Evolutionary conservation across 2,888 invertebrate genomes (phyloP), one percentile per base, ranked within the genome.

Genomic region (Brachypterus glaber): DNA sequence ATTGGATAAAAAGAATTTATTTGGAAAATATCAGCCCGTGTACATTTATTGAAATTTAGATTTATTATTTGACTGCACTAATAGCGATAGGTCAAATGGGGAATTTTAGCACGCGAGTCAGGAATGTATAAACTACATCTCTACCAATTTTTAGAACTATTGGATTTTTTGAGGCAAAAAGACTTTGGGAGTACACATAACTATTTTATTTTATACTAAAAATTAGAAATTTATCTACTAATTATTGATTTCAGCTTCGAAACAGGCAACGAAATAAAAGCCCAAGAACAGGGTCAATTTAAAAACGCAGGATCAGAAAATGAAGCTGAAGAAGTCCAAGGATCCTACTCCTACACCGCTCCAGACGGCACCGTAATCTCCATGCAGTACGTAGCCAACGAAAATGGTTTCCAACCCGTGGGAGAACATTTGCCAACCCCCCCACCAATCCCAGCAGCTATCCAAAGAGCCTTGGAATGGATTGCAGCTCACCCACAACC

Each of bases 391-490:
- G 71, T 74, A 21, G 80, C 80, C n/a, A 79, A 80, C 49, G 80
- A 80, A 52, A 77, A 79, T 45, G 79, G 79, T 30, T 80, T 78
- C 61, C 76, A 76, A 52, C 76, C 79, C 7, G 72, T 72, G 61
- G 84, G 85, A 33, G 79, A 76, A 33, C 84, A 84, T 60, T 66
- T 85, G 26, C 85, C 85, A 8, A 84, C 84, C 9, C 82, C 85
- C 3, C 85, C 85, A 12, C 83, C 85, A 13, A 79, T 84, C 47
- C 85, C 85, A 5, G 70, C 74, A 35, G 83, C 79, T 48, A 85
- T 85, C 48, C 77, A 77, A 53, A 74, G 73, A 45, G 75, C 80
- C 31, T 62, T 81, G 47, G 79, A 78, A 14, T 77, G 73, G 62
- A 67, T 79, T 52, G 72, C 74, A 2, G 70, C 74, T 3, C 66